phyloP scores from a whole-genome alignment of 2,888 invertebrate species.

The Drosophila neoperkinsi region DNA sequence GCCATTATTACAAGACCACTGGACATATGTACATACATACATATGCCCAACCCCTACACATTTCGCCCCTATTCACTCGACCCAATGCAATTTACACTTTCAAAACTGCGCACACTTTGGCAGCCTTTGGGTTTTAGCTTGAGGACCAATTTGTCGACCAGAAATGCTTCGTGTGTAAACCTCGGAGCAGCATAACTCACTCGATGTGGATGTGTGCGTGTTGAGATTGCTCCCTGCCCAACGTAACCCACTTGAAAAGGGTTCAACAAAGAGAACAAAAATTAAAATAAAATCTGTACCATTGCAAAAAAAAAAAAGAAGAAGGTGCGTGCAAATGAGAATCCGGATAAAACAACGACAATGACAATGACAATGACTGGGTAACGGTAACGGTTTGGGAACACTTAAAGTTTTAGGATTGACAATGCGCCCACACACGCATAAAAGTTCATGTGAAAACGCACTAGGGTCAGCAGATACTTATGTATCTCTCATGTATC shows the following conservation, averaged over 20 bases:
- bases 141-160: constrained; percentile 71
- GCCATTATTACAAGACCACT: constrained; percentile 53
- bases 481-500: constrained; percentile 40
- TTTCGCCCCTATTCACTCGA: constrained; percentile 21
- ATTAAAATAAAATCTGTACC: constrained; percentile 68
- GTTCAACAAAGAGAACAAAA: constrained; percentile 36
- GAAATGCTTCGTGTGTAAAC: constrained; percentile 51
- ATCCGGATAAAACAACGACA: constrained; percentile 42
- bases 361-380: constrained; percentile 37
- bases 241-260: constrained; percentile 31
- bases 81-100: constrained; percentile 63
- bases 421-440: constrained; percentile 50
- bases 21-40: neutral
- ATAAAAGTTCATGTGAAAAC: constrained; percentile 69
- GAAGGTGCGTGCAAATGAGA: constrained; percentile 43
- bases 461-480: constrained; percentile 75
- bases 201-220: constrained; percentile 51
- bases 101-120: constrained; percentile 23
- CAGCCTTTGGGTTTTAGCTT: constrained; percentile 53
- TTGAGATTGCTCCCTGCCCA: constrained; percentile 41
- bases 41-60: neutral
- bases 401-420: constrained; percentile 55
- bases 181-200: constrained; percentile 61
- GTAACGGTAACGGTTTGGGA: constrained; percentile 21
- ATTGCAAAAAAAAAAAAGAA: constrained; percentile 4